Evolutionary conservation across 2,113 vertebrate species (phyloP), one percentile per base, ranked within the genome.

Genomic region (Oxygymnocypris stewartii): DNA sequence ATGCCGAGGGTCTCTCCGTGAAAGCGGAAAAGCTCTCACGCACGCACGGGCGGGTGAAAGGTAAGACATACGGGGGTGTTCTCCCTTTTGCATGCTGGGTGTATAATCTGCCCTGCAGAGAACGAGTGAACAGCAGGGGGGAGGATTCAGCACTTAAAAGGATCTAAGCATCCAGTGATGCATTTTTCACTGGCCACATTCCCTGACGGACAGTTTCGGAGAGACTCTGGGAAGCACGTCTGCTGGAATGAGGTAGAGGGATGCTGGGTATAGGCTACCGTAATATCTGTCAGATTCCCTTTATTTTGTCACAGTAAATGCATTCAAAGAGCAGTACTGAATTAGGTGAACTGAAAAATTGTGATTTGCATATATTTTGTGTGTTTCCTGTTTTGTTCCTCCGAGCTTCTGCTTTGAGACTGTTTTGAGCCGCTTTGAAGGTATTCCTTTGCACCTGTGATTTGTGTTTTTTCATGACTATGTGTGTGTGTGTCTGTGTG

Each of bases 11-110:
- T 78, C 47, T 86, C 23, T 79, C 63, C 49, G 28, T 79, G 51
- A 37, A 74, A 74, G 69, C 57, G 79, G 85, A 82, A 86, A 86
- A 31, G 35, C 79, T 71, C 54, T 35, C 67, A n/a, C 79, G 2
- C 85, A 25, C 40, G 28, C 74, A 76, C 42, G 18, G 13, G 31
- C 59, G 28, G n/a, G 84, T 67, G 25, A 85, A 86, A 88, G 87
- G 87, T 88, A 88, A 88, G 71, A 51, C 23, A 77, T 54, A n/a
- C 23, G 23, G 83, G 78, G 78, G 77, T 71, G 59, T 88, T 77
- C 74, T 77, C 37, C 14, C 47, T 57, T 84, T 85, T 77, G 69
- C 47, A 51, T 47, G 71, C 73, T 76, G 25, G 57, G 40, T 76
- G 25, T 85, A 51, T 85, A 78, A 85, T 88, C 84, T 47, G 44